phyloP scores from a whole-genome alignment of 2,113 vertebrate genomes.

The Procapra przewalskii region DNA sequence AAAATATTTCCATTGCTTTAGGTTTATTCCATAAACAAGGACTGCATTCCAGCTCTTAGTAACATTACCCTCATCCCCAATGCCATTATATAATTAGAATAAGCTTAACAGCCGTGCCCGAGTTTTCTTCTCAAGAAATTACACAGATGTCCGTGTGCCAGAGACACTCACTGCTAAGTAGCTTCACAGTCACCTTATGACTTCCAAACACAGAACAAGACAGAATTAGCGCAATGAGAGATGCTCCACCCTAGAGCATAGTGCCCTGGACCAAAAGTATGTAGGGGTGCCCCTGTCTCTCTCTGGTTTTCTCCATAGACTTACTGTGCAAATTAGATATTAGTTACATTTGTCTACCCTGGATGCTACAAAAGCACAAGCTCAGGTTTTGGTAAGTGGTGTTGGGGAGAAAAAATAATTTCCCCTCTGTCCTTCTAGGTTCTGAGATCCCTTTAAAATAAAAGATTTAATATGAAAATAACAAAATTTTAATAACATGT shows the following conservation, averaged over 20 bases:
- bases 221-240: neutral
- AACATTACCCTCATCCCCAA: neutral
- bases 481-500: neutral
- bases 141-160: neutral
- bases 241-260: neutral
- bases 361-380: neutral
- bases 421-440: neutral
- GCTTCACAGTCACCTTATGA: neutral
- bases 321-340: neutral
- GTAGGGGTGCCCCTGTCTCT: rapidly evolving
- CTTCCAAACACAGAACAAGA: neutral
- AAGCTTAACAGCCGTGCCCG: neutral
- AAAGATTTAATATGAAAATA: neutral
- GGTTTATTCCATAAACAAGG: neutral
- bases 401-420: neutral
- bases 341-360: neutral
- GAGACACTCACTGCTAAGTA: neutral
- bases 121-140: slow-evolving; percentile 6
- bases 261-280: neutral
- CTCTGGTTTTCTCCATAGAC: neutral
- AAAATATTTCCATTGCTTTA: neutral
- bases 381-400: neutral
- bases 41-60: neutral
- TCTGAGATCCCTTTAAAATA: neutral
- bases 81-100: neutral